Percentiles rank a stretch among this genome's conserved stretches.
phyloP scores from a whole-genome alignment of 1,140 invertebrate genomes.

The Mylabris phalerata region DNA sequence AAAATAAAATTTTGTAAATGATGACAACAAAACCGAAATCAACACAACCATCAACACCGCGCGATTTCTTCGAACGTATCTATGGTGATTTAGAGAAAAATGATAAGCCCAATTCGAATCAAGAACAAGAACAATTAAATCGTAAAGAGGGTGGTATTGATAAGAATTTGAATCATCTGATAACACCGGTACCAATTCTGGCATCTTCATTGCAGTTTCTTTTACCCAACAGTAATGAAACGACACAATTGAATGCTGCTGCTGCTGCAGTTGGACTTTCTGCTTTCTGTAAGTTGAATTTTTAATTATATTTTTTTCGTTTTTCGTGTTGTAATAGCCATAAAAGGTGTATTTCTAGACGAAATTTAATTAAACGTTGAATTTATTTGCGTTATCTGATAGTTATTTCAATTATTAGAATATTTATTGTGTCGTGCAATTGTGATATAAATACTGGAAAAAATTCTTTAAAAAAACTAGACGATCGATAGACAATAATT shows the following conservation, averaged over 20 bases:
- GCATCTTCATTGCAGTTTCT: conserved; percentile 37
- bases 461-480: too few species aligned
- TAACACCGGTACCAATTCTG: conserved; percentile 35
- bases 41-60: conserved; percentile 56
- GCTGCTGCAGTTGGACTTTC: conserved; percentile 52
- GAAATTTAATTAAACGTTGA: neutral
- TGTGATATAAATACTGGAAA: too few species aligned
- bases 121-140: neutral
- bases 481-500: too few species aligned
- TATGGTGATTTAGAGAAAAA: conserved; percentile 53
- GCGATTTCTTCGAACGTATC: conserved; percentile 59
- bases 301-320: conserved; percentile 1
- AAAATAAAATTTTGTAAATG: too few species aligned
- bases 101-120: conserved; percentile 15
- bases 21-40: conserved; percentile 22
- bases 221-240: conserved; percentile 34
- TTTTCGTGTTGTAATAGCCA: neutral
- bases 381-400: neutral
- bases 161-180: conserved; percentile 12
- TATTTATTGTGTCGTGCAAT: too few species aligned
- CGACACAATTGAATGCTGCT: conserved; percentile 36
- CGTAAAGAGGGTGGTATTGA: neutral
- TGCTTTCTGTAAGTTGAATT: conserved; percentile 52
- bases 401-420: neutral
- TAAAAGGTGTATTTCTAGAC: neutral